Base-by-base conservation (phyloP, 1,140 invertebrate species). In the Orius insidiosus region DNA sequence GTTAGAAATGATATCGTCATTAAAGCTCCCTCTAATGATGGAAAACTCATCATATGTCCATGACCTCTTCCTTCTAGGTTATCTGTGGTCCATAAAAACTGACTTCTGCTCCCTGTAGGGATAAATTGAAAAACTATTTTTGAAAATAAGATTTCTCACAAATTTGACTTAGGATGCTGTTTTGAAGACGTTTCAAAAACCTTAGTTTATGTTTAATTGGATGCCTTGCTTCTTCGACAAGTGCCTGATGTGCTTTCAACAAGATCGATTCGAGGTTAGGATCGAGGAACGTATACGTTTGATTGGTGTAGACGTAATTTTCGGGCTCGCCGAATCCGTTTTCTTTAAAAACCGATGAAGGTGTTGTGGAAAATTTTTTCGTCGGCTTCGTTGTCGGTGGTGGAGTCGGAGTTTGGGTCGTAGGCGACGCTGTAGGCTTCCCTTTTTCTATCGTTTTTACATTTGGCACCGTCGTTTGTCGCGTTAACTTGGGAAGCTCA, bases 1-100 rank as follows among this genome's bases (percentile, higher is more conserved):
- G 81, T 84, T 6, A 86, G 63, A 60, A 85, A 84, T 3, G 79
- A 80, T 46, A 86, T 79, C 16, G 78, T 77, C 69, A 85, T 75
- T 16, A 86, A 61, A 0, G 82, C 74, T 32, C 76, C 74, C 63
- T 85, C 80, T 19, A 78, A 66, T 0, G 81, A 83, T n/a, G 80
- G 80, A 58, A 85, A 81, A 47, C 76, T 75, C 44, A 83, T 63
- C 46, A 68, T 66, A 33, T 54, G 46, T 1, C 68, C 66, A 8
- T 73, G 68, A 15, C 61, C 51, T n/a, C 46, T 39, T 39, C 36
- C 34, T 32, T 30, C 47, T 40, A 32, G 19, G 9, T 47, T 19
- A 5, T 39, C 39, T 11, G 15, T 35, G 1, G 32, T 43, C 56
- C 59, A 62, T 39, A 59, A 50, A 24, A 46, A 55, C 18, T 37